Evolutionary conservation across 2,797 vertebrate species (phyloP), one percentile per base, ranked within the genome.

Genomic region (Petrocephalus sullivani): DNA sequence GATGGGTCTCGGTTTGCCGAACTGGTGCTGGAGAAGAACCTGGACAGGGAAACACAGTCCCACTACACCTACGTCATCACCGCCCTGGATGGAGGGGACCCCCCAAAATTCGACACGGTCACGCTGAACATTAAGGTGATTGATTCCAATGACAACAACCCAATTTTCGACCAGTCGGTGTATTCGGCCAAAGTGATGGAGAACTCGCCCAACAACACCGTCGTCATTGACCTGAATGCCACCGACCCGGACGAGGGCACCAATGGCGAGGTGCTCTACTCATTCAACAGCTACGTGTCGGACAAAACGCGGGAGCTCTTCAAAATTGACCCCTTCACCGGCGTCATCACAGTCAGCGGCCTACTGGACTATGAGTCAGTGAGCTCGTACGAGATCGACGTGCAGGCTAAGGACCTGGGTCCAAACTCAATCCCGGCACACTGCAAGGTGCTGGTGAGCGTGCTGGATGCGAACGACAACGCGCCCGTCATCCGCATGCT

Each of bases 61-160:
- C 97, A 97, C 89, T 99, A 99, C 91, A 95, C 94, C 23, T 99
- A 98, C 8, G 97, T 97, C 88, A 98, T 99, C 90, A 99, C 97
- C 0, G 98, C 98, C 0, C 95, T 98, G 88, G 98, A 99, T 0
- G 98, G 98, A 2, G 98, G 98, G 10, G 97, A 99, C 89, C 98
- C 98, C 0, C 98, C 98, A 57, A 98, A 97, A 91, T 96, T 98
- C 81, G 98, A 98, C 85, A 98, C 97, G 0, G 97, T 98, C 91
- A 97, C 98, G 93, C 96, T 99, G 90, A 98, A 97, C 87, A 97
- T 99, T 90, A 97, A 97, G 83, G 98, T 99, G 49, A 98, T 98
- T 0, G 98, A 99, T 91, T 99, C 98, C 16, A 99, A 99, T 87
- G 98, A 99, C 93, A 99, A 99, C 94, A 99, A 99, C 90, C 98